Base-by-base conservation (phyloP, 1,140 invertebrate species). In the Drosophila rhopaloa region DNA sequence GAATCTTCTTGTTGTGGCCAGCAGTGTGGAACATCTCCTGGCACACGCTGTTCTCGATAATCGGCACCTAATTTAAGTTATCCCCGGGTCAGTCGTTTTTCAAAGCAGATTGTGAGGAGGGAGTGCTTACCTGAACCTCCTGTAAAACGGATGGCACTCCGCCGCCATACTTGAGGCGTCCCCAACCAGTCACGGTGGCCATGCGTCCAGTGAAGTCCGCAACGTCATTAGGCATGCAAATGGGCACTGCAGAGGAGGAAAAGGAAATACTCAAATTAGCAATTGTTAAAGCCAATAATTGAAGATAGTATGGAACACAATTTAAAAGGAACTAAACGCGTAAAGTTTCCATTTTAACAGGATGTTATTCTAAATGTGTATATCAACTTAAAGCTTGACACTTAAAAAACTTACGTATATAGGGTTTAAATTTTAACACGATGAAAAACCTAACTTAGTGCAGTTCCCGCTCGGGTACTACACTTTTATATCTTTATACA, bases 21-120 rank as follows among this genome's bases (percentile, higher is more conserved):
- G 96, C 97, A 0, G 96, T 97, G 61, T 96, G 95, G 94, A 98
- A 98, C 97, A 98, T 98, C 85, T 97, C 96, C 93, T 98, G 97
- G 91, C 97, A 98, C 0, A 97, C 96, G 54, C 94, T 94, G 92
- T 98, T 98, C 81, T 97, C 96, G 92, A 98, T 97, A 72, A 98
- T 96, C 8, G 97, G 97, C 13, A 98, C 97, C 94, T 94, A 53
- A 68, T 58, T 48, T 40, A 43, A 16, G 10, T 55, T 63, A 43
- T 46, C 59, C 38, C 56, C 19, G 24, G 58, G 60, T 63, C 48
- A 57, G 53, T 24, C 1, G 11, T 8, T 4, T 14, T 38, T 16
- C 16, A 38, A 13, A 13, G 46, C 5, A 0, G 9, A 16, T 0
- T 13, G 9, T 24, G 27, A 13, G 13, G 13, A 2, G 7, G 10